These are phyloP conservation scores for Datnioides undecimradiatus DNA, from an alignment of 2,113 vertebrate species.

Conservation along the genomic window DNA sequence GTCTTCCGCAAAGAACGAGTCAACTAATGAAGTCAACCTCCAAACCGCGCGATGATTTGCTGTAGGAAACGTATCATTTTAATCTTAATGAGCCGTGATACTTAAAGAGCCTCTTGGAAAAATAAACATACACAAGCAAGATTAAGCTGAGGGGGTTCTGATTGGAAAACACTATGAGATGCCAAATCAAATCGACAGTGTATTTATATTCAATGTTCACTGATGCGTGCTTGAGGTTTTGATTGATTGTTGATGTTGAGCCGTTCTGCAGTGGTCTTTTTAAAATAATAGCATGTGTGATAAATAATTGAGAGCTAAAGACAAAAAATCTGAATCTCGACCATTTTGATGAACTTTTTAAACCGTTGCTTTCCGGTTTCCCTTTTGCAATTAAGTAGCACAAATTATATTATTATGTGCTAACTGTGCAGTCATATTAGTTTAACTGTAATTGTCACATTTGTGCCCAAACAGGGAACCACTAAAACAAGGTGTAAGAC, in stretches of 20 bases:
- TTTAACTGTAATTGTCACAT: too few species aligned
- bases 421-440: background rate
- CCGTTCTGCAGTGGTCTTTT: too few species aligned
- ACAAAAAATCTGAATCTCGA: background rate
- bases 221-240: background rate
- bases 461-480: too few species aligned
- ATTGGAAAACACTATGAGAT: slow-evolving; percentile 17
- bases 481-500: too few species aligned
- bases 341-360: background rate
- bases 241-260: background rate
- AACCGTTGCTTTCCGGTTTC: background rate
- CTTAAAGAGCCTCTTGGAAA: background rate
- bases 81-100: slow-evolving; percentile 15
- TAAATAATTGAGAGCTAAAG: background rate
- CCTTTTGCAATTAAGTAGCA: too few species aligned
- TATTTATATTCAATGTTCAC: background rate
- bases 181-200: slow-evolving; percentile 9
- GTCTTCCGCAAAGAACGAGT: background rate
- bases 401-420: background rate
- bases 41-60: background rate
- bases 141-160: slow-evolving; percentile 3
- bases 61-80: background rate
- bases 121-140: slow-evolving; percentile 7
- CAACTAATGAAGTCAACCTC: background rate
- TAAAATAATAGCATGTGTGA: background rate